Evolutionary conservation across 2,888 invertebrate species (phyloP).

Genomic region (Mesochorus sp.): DNA sequence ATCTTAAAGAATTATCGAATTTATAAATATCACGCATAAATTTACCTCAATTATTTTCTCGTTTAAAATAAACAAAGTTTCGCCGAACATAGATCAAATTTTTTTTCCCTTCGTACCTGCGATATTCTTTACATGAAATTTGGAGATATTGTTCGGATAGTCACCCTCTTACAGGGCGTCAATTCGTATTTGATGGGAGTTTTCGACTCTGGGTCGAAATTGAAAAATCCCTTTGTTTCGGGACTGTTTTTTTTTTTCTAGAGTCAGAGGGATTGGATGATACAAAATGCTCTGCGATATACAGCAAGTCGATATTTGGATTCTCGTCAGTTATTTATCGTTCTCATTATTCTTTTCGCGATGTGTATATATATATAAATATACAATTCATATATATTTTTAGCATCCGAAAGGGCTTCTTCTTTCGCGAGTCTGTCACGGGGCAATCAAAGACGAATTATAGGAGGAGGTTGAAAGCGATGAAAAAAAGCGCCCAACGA

Average conservation of each 20-base stretch:
- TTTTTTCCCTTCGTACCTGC: not conserved
- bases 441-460: constrained; percentile 78
- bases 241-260: no score
- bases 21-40: not conserved
- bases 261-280: no score
- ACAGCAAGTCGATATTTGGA: constrained; percentile 48
- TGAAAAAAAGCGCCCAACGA: constrained; percentile 11
- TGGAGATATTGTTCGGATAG: constrained; percentile 10
- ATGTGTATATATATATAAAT: no score
- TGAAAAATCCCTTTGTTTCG: constrained; percentile 73
- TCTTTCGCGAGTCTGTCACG: constrained; percentile 65
- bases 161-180: constrained; percentile 11
- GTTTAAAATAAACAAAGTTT: not conserved
- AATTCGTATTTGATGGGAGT: constrained; percentile 76
- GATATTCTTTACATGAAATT: constrained; percentile 21
- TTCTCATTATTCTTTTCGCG: constrained; percentile 72
- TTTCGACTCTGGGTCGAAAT: constrained; percentile 74
- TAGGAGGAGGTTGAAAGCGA: constrained; percentile 64
- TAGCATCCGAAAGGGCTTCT: no score
- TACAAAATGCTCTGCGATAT: no score
- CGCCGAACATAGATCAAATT: not conserved
- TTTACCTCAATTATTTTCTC: not conserved
- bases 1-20: not conserved
- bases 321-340: constrained; percentile 81
- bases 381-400: no score